These are phyloP conservation scores for Pelagia noctiluca DNA, from an alignment of 30 jellyfish, hydroid and myxozoan species.

Conservation along the genomic window DNA sequence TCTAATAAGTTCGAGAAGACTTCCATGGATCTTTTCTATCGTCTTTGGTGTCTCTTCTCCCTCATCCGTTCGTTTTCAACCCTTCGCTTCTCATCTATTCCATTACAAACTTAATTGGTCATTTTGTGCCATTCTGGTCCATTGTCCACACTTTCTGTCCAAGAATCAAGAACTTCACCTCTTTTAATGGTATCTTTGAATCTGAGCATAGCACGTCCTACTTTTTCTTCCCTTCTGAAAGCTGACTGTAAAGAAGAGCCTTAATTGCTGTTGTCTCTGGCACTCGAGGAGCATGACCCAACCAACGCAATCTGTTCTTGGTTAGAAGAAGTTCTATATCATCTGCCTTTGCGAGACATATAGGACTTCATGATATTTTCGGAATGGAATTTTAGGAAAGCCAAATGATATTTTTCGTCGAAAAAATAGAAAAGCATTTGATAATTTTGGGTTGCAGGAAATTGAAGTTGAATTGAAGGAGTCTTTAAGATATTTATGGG, in stretches of 20 bases:
- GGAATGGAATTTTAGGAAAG: no score
- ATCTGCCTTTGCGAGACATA: slow-evolving; percentile 6
- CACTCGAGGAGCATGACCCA: background rate
- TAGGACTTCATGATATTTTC: slow-evolving; percentile 1
- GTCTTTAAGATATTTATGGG: no score
- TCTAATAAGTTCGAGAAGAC: background rate
- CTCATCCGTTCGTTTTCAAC: background rate
- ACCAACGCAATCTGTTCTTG: slow-evolving; percentile 6
- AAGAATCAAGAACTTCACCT: background rate
- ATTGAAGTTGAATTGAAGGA: no score
- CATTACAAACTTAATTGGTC: background rate
- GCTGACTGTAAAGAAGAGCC: slow-evolving; percentile 1
- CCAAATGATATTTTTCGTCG: no score
- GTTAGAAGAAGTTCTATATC: background rate
- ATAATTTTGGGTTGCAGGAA: no score
- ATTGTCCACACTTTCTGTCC: background rate
- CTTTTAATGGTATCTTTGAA: background rate
- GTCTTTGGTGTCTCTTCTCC: background rate
- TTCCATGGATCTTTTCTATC: background rate
- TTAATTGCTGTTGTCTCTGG: background rate
- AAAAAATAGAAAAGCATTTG: no score
- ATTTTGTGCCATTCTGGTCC: background rate
- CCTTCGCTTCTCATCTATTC: background rate
- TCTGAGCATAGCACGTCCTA: background rate
- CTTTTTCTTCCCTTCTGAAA: background rate